Conservation (phyloP, 2,888 invertebrate genomes). For the Melanostoma scalare region DNA sequence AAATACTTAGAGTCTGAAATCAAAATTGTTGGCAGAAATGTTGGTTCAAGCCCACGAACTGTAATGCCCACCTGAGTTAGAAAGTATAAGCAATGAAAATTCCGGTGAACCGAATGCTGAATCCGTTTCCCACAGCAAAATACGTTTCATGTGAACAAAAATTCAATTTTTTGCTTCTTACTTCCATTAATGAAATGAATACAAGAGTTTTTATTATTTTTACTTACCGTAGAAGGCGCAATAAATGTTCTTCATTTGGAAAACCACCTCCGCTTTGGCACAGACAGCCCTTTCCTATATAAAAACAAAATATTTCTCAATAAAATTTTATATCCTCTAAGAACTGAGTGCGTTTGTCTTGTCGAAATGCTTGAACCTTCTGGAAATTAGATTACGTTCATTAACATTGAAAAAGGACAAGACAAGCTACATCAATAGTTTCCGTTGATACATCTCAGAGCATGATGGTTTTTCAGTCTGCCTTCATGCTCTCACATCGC, state of each 20-base stretch:
- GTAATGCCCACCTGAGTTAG: no score
- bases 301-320: constrained; percentile 14
- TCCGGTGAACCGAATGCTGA: no score
- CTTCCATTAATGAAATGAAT: no score
- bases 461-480: constrained; percentile 28
- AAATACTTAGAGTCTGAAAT: no score
- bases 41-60: no score
- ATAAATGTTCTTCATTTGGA: constrained; percentile 29
- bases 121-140: no score
- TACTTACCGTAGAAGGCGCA: background rate
- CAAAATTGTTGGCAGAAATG: no score
- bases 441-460: constrained; percentile 31
- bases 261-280: constrained; percentile 27
- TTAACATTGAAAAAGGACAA: constrained; percentile 67
- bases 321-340: constrained; percentile 47
- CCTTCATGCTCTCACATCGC: background rate
- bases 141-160: no score
- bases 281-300: constrained; percentile 5
- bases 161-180: no score
- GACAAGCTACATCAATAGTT: constrained; percentile 34
- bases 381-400: constrained; percentile 72
- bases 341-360: constrained; percentile 49
- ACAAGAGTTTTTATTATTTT: no score
- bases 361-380: constrained; percentile 58
- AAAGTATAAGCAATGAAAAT: no score